A percentile compares a stretch with the other conserved stretches of the same genome.
phyloP scores from a whole-genome alignment of 2,113 vertebrate species.

The Lophura nycthemera region DNA sequence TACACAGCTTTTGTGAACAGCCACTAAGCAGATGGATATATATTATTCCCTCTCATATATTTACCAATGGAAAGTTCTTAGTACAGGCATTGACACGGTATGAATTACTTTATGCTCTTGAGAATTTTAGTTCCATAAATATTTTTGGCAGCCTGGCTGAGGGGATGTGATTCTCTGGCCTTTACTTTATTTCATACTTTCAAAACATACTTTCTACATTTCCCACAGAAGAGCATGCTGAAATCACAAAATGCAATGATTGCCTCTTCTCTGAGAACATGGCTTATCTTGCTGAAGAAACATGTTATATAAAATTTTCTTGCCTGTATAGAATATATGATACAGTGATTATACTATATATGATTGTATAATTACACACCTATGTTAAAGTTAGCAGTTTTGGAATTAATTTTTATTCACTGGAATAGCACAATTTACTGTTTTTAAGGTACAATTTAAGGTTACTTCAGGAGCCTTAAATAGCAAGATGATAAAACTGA shows the following conservation, averaged over 20 bases:
- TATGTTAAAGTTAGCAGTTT: neutral
- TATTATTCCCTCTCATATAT: conserved; percentile 19
- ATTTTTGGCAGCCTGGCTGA: conserved; percentile 38
- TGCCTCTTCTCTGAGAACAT: neutral
- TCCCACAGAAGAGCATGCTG: conserved; percentile 2
- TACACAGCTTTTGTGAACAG: conserved; percentile 25
- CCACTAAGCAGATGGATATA: conserved; percentile 27
- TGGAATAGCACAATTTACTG: neutral
- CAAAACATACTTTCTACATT: neutral
- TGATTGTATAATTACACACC: neutral
- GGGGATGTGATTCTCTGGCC: neutral
- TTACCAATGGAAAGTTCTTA: conserved; percentile 48
- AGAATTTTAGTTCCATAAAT: conserved; percentile 54
- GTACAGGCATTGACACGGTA: conserved; percentile 31
- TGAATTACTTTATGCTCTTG: conserved; percentile 51
- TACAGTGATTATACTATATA: neutral
- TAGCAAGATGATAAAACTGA: neutral
- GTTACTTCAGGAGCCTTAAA: neutral
- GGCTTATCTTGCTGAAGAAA: neutral
- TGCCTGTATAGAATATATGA: neutral
- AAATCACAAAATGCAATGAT: neutral
- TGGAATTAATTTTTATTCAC: neutral
- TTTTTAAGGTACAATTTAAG: too few relatives aligned
- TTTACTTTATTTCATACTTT: conserved; percentile 30
- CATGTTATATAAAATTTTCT: rapidly evolving